A percentile compares a stretch with the other conserved stretches of the same genome.
Conservation (phyloP, 1,140 invertebrate species). For the Cryptotermes secundus region DNA sequence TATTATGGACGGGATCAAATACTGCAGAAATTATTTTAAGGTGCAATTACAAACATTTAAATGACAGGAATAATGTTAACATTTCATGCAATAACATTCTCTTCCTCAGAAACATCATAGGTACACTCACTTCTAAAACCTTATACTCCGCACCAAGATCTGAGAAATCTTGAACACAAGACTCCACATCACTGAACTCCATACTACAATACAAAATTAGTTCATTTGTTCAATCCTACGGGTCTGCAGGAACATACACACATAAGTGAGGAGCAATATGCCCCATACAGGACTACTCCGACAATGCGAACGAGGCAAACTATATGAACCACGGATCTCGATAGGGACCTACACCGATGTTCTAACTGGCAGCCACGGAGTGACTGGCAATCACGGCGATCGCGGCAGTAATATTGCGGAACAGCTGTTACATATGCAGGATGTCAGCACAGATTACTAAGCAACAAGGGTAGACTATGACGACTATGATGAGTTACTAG, state of each 20-base stretch:
- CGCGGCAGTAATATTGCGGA: no score
- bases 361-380: no score
- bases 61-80: background rate
- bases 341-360: no score
- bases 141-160: slow-evolving; percentile 33
- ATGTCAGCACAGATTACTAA: no score
- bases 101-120: background rate
- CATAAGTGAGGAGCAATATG: background rate
- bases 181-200: slow-evolving; percentile 31
- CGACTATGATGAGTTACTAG: no score
- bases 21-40: background rate
- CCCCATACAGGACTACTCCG: background rate
- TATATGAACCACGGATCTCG: no score
- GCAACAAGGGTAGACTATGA: no score
- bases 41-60: background rate
- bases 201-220: background rate
- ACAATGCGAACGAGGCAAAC: background rate
- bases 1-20: background rate
- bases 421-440: no score
- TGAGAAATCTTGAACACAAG: slow-evolving; percentile 32
- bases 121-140: slow-evolving; percentile 34
- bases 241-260: background rate
- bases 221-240: background rate
- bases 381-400: no score
- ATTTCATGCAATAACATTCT: background rate